A percentile compares a stretch with the other conserved stretches of the same genome.
These are phyloP conservation scores for Sander vitreus DNA, from an alignment of 2,113 vertebrate genomes.

Conservation along the genomic window DNA sequence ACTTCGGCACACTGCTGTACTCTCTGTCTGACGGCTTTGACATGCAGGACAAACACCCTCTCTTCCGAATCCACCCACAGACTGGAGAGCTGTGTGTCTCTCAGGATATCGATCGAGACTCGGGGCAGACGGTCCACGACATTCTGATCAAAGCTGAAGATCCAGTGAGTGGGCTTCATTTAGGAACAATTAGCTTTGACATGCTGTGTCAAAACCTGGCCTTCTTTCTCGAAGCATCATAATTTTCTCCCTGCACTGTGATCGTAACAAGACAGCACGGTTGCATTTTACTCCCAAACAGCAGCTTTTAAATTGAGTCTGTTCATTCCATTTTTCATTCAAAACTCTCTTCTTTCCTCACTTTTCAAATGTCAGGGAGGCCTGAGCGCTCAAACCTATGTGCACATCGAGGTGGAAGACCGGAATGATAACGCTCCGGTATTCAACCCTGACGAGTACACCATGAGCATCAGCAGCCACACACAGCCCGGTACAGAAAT, in stretches of 20 bases:
- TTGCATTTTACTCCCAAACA: background rate
- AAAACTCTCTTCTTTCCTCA: background rate
- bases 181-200: background rate
- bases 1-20: constrained; percentile 88
- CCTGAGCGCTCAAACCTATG: constrained; percentile 91
- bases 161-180: constrained; percentile 84
- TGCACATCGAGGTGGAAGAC: constrained; percentile 92
- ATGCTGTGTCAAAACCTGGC: background rate
- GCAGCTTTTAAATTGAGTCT: background rate
- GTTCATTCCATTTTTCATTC: background rate
- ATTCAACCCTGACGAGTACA: constrained; percentile 88
- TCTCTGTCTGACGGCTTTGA: constrained; percentile 89
- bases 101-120: constrained; percentile 91
- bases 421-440: constrained; percentile 92
- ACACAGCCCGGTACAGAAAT: constrained; percentile 89
- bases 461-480: constrained; percentile 88
- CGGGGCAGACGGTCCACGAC: constrained; percentile 85
- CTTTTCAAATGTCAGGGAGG: constrained; percentile 86
- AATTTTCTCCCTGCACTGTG: background rate
- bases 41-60: constrained; percentile 83
- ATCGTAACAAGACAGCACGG: background rate
- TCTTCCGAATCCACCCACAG: constrained; percentile 86
- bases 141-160: constrained; percentile 92
- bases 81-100: constrained; percentile 90
- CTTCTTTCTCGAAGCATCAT: too few relatives aligned